phyloP scores from a whole-genome alignment of 2,113 vertebrate species.

The Numenius arquata region DNA sequence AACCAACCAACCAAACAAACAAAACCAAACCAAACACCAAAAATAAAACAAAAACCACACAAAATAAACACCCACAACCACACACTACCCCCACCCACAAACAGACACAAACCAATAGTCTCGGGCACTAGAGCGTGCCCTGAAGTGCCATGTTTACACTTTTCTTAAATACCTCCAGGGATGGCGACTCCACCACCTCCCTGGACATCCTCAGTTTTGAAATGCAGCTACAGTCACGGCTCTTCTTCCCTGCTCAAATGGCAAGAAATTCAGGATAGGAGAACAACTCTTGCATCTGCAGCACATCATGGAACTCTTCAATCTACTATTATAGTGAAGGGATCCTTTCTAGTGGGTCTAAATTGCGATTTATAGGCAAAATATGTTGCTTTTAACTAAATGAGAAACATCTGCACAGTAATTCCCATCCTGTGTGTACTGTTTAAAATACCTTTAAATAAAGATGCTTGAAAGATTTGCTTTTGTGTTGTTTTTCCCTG shows the following conservation, averaged over 20 bases:
- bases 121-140: no score
- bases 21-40: no score
- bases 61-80: no score
- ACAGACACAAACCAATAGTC: no score
- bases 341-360: neutral
- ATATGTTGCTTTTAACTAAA: slow-evolving; percentile 18
- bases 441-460: slow-evolving; percentile 36
- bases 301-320: neutral
- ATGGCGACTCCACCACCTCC: no score
- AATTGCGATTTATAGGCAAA: slow-evolving; percentile 15
- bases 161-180: no score
- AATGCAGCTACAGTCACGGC: neutral
- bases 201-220: neutral
- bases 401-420: slow-evolving; percentile 2
- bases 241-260: neutral
- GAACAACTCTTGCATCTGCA: neutral
- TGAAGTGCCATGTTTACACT: no score
- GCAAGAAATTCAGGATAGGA: neutral
- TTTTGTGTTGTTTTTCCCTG: slow-evolving; percentile 20
- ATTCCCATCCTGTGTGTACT: neutral
- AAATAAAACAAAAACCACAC: no score
- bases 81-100: no score
- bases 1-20: no score
- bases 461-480: neutral
- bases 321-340: neutral